Conservation (phyloP, 2,888 invertebrate species). For the Rotaria magnacalcarata region DNA sequence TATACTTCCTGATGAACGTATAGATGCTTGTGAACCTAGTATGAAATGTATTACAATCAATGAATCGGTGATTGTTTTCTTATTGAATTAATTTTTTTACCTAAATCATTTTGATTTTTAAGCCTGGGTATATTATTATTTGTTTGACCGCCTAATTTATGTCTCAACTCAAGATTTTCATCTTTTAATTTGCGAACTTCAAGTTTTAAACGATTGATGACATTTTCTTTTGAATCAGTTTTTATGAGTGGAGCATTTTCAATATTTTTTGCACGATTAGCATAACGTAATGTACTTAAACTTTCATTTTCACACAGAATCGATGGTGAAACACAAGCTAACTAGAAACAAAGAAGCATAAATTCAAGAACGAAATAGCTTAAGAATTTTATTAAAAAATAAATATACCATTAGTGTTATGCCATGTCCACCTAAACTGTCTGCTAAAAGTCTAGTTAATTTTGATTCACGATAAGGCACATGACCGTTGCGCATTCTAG, state of each 20-base stretch:
- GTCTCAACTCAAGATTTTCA: conserved; percentile 80
- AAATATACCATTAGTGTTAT: conserved; percentile 78
- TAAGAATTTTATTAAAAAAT: not conserved
- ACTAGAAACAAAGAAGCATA: conserved; percentile 63
- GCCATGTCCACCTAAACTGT: conserved; percentile 86
- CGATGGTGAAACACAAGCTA: conserved; percentile 87
- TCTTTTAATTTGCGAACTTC: conserved; percentile 77
- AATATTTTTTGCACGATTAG: conserved; percentile 83
- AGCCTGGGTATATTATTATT: not conserved
- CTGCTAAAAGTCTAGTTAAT: conserved; percentile 82
- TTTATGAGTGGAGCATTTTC: conserved; percentile 84
- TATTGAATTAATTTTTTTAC: not conserved
- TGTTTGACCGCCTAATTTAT: conserved; percentile 58
- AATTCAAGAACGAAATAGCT: not conserved
- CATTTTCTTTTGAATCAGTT: conserved; percentile 87
- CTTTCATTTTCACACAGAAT: conserved; percentile 79
- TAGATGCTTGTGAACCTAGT: conserved; percentile 9
- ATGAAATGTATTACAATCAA: not conserved
- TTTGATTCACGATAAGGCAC: conserved; percentile 91
- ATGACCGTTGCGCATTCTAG: conserved; percentile 69
- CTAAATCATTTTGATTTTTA: not conserved
- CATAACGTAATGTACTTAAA: conserved; percentile 82
- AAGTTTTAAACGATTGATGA: conserved; percentile 79
- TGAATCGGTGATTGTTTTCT: not conserved
- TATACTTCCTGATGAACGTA: conserved; percentile 5